A percentile compares a stretch with the other conserved stretches of the same genome.
phyloP scores from a whole-genome alignment of 2,888 invertebrate genomes.

The Troilus luridus region DNA sequence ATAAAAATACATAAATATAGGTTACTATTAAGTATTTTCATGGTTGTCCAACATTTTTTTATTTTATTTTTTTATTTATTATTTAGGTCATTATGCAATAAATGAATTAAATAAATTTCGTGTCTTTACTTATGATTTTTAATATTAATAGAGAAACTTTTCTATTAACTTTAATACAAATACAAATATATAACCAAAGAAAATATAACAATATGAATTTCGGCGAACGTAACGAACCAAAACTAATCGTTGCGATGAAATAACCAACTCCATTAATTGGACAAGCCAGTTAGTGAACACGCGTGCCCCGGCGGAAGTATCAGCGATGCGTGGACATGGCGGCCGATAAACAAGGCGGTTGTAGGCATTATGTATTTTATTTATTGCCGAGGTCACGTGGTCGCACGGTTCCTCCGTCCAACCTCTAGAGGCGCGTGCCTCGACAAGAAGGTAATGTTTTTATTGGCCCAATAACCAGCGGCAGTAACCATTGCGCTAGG shows the following conservation, averaged over 20 bases:
- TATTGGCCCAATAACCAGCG: conserved; percentile 53
- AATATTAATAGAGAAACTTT: background rate
- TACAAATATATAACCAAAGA: background rate
- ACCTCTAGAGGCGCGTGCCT: conserved; percentile 38
- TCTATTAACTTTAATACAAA: background rate
- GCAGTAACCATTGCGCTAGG: conserved; percentile 11
- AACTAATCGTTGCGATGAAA: conserved; percentile 1
- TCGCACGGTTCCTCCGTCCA: background rate
- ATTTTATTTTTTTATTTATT: no score
- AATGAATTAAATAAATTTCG: no score
- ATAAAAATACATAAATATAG: no score
- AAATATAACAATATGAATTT: background rate
- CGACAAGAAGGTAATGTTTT: conserved; percentile 53
- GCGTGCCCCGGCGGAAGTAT: conserved; percentile 23
- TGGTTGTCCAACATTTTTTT: no score
- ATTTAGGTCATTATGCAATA: no score
- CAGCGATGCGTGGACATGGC: conserved; percentile 8
- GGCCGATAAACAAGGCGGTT: conserved; percentile 24
- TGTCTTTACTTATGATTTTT: no score
- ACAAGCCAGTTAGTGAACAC: background rate
- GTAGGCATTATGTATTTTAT: conserved; percentile 44
- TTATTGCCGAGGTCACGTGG: conserved; percentile 34
- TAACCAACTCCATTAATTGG: background rate
- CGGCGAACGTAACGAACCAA: background rate
- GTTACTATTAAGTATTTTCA: no score